Base-by-base conservation (phyloP, 1,140 invertebrate genomes). In the Solenopsis fugax region DNA sequence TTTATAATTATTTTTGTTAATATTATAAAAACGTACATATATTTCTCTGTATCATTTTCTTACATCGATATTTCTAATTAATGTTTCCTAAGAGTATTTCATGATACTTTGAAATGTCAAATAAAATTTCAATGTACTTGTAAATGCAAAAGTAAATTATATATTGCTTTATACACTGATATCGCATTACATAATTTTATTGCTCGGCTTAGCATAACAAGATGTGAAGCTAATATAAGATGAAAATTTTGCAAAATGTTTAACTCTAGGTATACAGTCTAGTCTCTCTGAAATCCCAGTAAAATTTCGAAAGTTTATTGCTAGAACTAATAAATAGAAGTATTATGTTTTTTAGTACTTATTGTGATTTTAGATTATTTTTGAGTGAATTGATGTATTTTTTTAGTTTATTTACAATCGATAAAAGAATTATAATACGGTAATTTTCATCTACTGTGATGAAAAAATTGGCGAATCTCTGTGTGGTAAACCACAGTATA, bases 31-130 rank as follows among this genome's bases (percentile, higher is more conserved):
- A 12, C 1, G 13, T 62, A 50, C 21, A 21, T 12, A 5, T 18
- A 72, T 82, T 54, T 56, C 10, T 56, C 54, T 81, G 5, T 82
- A 21, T 58, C 50, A 41, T 60, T 81, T 37, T 73, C 16, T 12
- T 13, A 48, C 58, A 73, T 82, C 67, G 18, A 82, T 45, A 21
- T 72, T 82, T 56, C 52, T 56, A 34, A 82, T 82, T 73, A 48
- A 24, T 72, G 56, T 21, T 58, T 73, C 58, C 21, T 82, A 72
- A 58, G 16, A 82, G 18, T 48, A 72, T 72, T 72, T 82, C 52
- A 54, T 18, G 45, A 81, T 60, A 72, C 67, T 73, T 82, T 73
- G 48, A 80, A 48, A 60, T 71, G 29, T 24, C 37, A 81, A 18
- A 48, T 69, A 48, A 82, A 45, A 34, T 80, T 80, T 41, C 41